Evolutionary conservation across 2,888 invertebrate genomes (phyloP).

Genomic region (Lasioglossum calceatum): DNA sequence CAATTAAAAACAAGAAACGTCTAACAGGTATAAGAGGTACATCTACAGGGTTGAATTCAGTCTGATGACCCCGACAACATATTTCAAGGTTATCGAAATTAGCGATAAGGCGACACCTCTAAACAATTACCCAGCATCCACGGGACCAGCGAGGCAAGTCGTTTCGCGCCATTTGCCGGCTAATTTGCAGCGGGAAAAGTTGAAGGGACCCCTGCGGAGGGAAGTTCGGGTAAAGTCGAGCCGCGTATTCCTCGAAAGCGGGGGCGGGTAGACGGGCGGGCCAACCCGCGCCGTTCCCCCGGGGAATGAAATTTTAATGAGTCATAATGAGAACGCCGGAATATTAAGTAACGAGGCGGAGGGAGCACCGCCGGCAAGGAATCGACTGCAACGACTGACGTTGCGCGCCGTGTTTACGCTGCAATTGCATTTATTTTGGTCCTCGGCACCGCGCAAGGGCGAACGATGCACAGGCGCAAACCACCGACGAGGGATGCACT

Average conservation of each 20-base stretch:
- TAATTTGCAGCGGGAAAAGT: slow-evolving; percentile 72
- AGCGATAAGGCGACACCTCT: neutral
- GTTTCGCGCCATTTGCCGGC: slow-evolving; percentile 69
- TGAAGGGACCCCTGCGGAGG: slow-evolving; percentile 36
- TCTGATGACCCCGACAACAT: neutral
- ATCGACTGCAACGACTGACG: slow-evolving; percentile 4
- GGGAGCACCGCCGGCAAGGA: neutral
- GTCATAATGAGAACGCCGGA: slow-evolving; percentile 35
- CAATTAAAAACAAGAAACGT: no score
- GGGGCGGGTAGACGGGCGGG: slow-evolving; percentile 7
- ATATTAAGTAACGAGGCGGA: slow-evolving; percentile 23
- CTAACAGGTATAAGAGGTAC: no score
- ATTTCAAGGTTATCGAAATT: neutral
- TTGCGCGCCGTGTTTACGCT: neutral
- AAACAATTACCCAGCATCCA: slow-evolving; percentile 11
- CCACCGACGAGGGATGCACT: neutral
- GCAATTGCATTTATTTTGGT: slow-evolving; percentile 17
- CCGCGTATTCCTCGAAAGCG: slow-evolving; percentile 35
- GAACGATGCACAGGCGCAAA: neutral
- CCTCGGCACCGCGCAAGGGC: neutral
- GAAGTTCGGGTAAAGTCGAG: slow-evolving; percentile 44
- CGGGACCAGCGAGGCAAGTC: slow-evolving; percentile 56
- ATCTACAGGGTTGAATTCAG: neutral
- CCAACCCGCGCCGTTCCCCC: slow-evolving; percentile 1
- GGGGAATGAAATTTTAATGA: slow-evolving; percentile 54